A percentile compares a stretch with the other conserved stretches of the same genome.
These are phyloP conservation scores for Saxidomus purpurata DNA, from an alignment of 1,140 invertebrate species.

Conservation along the genomic window DNA sequence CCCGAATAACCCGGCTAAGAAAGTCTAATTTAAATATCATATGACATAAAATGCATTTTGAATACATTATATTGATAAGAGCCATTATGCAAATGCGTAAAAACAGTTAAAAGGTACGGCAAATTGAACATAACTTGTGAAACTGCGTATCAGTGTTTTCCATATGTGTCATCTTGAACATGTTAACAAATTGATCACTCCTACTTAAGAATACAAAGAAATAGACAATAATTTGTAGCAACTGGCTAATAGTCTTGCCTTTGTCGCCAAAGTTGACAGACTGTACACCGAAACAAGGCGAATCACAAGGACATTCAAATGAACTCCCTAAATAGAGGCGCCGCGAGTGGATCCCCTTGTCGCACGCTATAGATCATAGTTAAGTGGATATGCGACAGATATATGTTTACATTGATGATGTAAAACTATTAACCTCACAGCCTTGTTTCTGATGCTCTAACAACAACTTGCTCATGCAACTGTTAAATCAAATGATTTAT, in stretches of 20 bases:
- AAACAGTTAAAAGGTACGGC: slow-evolving; percentile 23
- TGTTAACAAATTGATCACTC: slow-evolving; percentile 31
- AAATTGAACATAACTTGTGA: slow-evolving; percentile 10
- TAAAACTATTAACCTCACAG: background rate
- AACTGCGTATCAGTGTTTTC: slow-evolving; percentile 1
- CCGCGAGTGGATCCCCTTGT: slow-evolving; percentile 13
- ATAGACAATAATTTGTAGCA: slow-evolving; percentile 32
- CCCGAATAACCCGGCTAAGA: background rate
- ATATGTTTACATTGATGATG: slow-evolving; percentile 14
- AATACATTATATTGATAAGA: slow-evolving; percentile 2
- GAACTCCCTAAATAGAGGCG: slow-evolving; percentile 32
- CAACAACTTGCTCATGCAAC: too few relatives aligned
- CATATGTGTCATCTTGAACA: slow-evolving; percentile 26
- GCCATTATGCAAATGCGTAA: slow-evolving; percentile 12
- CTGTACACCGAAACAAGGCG: slow-evolving; percentile 26
- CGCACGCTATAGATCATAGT: slow-evolving; percentile 20
- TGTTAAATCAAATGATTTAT: too few relatives aligned
- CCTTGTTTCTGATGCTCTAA: background rate
- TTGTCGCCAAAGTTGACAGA: slow-evolving; percentile 47
- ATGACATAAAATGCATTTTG: slow-evolving; percentile 29
- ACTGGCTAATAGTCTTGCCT: slow-evolving; percentile 37
- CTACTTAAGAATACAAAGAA: slow-evolving; percentile 27
- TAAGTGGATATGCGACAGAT: slow-evolving; percentile 34
- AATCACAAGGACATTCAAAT: background rate
- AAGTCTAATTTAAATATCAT: slow-evolving; percentile 27